phyloP scores from a whole-genome alignment of 2,888 invertebrate genomes.

The Sarcophaga subvicina region DNA sequence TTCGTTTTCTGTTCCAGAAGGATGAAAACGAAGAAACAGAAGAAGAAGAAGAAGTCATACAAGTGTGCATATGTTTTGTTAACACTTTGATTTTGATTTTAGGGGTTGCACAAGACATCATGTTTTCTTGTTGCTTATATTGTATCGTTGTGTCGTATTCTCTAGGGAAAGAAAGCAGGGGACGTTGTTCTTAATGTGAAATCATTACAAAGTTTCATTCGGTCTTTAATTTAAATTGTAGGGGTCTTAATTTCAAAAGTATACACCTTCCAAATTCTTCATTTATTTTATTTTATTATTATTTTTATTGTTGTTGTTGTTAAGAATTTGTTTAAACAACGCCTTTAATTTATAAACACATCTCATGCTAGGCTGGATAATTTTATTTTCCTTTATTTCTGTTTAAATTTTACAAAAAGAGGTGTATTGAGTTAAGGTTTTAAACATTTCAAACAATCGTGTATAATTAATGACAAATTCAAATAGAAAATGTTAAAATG shows the following conservation, averaged over 20 bases:
- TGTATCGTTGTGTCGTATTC: neutral
- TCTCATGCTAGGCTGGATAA: neutral
- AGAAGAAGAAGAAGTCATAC: conserved; percentile 28
- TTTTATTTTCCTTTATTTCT: too few species aligned
- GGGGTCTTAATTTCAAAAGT: conserved; percentile 30
- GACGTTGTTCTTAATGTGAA: neutral
- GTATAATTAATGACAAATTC: too few species aligned
- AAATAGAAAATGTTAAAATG: too few species aligned
- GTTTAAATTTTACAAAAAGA: too few species aligned
- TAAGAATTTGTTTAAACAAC: conserved; percentile 23
- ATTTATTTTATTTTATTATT: neutral
- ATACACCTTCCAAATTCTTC: conserved; percentile 13
- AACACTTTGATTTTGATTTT: conserved; percentile 45
- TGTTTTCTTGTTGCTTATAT: neutral
- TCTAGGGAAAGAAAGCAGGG: conserved; percentile 25
- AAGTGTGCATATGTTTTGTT: conserved; percentile 61
- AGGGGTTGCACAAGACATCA: conserved; percentile 55
- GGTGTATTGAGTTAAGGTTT: too few species aligned
- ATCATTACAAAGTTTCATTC: neutral
- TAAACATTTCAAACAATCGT: too few species aligned
- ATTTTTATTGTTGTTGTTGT: neutral
- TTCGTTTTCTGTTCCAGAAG: conserved; percentile 13
- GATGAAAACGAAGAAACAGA: neutral
- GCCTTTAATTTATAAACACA: conserved; percentile 38
- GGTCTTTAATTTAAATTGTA: conserved; percentile 27